Evolutionary conservation across 2,888 invertebrate genomes (phyloP), one percentile per base, ranked within the genome.

Genomic region (Graphium colonna): DNA sequence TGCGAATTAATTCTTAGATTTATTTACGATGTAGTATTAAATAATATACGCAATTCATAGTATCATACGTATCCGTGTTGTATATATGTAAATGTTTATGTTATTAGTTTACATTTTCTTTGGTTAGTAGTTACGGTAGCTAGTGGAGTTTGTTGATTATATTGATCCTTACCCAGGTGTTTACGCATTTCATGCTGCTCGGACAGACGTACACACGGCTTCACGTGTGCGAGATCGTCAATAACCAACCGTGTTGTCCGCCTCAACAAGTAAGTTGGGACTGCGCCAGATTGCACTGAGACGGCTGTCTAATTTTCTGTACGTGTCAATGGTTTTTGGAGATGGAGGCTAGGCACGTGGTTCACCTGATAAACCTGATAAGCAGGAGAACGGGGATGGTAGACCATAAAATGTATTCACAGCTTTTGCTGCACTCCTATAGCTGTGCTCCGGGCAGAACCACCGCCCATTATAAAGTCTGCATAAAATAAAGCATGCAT

Each of bases 131-230:
- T 13, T 1, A 62, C 59, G 62, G 60, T 62, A 46, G 65, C 45
- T 57, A 42, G 18, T 36, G 13, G 47, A 38, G 41, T 43, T 49
- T 59, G 59, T 57, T 61, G 60, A 65, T 58, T 57, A 60, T 46
- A 40, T 21, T 50, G 45, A 55, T 28, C 61, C 61, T 69, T 64
- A 71, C 61, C 61, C 75, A 86, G 82, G 80, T 86, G 67, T 75
- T 87, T 79, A 72, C 68, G 55, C 77, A 75, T 80, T 77, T 82
- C 76, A 82, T 70, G 88, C 88, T 81, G 86, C 86, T 77, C 70
- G 86, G 84, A 84, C 95, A 96, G 96, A 95, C 95, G 63, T 96
- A 96, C 91, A 96, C 96, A 74, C 95, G 96, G 80, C 93, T 96
- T 65, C 96, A 96, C 90, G 96, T 96, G 82, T 96, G 96, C 90